Evolutionary conservation across 1,140 invertebrate species (phyloP).

Genomic region (Cecropterus lyciades): DNA sequence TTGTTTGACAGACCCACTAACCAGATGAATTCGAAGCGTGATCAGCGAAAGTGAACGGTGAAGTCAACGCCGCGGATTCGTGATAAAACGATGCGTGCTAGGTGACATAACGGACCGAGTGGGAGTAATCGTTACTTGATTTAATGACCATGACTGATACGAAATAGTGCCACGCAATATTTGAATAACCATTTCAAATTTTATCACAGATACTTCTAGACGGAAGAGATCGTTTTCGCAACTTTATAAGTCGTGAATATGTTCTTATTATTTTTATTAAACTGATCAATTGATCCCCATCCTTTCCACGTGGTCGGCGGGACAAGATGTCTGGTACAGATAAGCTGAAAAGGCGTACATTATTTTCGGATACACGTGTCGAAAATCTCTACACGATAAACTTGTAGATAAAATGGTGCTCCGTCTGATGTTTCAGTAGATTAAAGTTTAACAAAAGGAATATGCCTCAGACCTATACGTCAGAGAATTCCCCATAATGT

Average conservation of each 20-base stretch:
- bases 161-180: conserved; percentile 3
- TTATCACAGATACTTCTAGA: neutral
- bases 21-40: conserved; percentile 7
- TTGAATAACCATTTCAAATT: neutral
- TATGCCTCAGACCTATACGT: too few relatives aligned
- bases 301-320: neutral
- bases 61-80: neutral
- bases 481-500: too few relatives aligned
- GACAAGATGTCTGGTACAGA: neutral
- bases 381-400: neutral
- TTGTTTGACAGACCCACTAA: conserved; percentile 11
- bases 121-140: conserved; percentile 1
- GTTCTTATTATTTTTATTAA: too few relatives aligned
- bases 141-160: conserved; percentile 19
- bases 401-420: neutral
- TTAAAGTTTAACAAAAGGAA: too few relatives aligned
- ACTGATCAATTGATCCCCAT: neutral
- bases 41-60: conserved; percentile 24
- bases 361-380: neutral
- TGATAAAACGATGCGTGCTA: conserved; percentile 1
- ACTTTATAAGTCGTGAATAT: too few relatives aligned
- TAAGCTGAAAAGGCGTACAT: neutral
- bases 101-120: conserved; percentile 7
- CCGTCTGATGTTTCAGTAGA: too few relatives aligned
- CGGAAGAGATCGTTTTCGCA: neutral